These are phyloP conservation scores for Pocota personata DNA, from an alignment of 2,888 invertebrate genomes.

Conservation along the genomic window DNA sequence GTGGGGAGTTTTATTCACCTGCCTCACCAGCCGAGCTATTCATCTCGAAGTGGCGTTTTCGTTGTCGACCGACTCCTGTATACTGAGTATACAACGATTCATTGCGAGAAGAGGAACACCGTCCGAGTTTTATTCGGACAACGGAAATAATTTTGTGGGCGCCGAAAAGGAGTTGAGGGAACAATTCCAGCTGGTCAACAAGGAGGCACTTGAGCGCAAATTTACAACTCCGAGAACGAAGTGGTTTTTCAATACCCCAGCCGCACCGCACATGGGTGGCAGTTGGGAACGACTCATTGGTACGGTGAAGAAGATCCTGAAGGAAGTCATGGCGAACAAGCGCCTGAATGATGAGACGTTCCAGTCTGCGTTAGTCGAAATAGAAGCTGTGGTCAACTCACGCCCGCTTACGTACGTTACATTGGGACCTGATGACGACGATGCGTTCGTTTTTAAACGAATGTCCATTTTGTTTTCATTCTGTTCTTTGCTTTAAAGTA, in stretches of 20 bases:
- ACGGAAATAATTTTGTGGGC: conserved; percentile 27
- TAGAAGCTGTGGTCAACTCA: no score
- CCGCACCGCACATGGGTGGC: neutral
- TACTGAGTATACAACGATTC: no score
- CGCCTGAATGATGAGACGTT: no score
- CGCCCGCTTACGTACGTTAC: neutral
- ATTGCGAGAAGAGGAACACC: conserved; percentile 1
- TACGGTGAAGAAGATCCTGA: neutral
- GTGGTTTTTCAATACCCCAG: conserved; percentile 72
- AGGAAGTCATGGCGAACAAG: neutral
- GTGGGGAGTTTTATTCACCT: no score
- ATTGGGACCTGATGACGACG: conserved; percentile 33
- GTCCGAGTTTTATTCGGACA: neutral
- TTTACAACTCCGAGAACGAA: conserved; percentile 3
- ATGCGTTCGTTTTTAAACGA: no score
- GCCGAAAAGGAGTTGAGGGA: neutral
- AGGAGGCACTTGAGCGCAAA: neutral
- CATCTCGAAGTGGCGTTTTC: no score
- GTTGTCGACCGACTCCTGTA: neutral
- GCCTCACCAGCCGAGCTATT: no score
- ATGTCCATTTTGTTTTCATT: no score
- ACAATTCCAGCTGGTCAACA: neutral
- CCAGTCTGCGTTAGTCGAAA: no score
- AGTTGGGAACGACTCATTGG: conserved; percentile 56
- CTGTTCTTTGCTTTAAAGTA: no score